Percentiles rank a stretch among this genome's conserved stretches.
Evolutionary conservation across 2,113 vertebrate genomes (phyloP).

Genomic region (Hippocampus abdominalis): DNA sequence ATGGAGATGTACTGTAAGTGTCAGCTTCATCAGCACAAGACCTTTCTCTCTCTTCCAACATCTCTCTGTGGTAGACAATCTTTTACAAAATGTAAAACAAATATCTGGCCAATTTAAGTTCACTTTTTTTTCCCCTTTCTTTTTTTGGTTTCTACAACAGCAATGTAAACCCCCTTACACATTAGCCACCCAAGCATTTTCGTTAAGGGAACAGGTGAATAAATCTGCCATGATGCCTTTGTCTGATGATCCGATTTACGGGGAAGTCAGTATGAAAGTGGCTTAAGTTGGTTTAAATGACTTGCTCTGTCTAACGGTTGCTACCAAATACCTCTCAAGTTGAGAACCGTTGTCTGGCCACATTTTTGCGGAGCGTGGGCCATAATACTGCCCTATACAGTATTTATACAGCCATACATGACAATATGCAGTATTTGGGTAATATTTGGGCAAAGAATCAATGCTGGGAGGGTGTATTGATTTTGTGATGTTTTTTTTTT

Average conservation of each 20-base stretch:
- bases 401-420: neutral
- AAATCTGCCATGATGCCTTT: neutral
- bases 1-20: conserved; percentile 4
- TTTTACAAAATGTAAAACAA: neutral
- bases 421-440: neutral
- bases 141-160: neutral
- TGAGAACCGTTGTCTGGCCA: neutral
- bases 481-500: too few species aligned
- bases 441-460: neutral
- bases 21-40: neutral
- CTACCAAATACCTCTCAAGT: neutral
- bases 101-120: neutral
- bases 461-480: too few species aligned
- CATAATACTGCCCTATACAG: neutral
- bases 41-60: neutral
- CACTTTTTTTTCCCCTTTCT: too few species aligned
- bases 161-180: too few species aligned
- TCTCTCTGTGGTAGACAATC: neutral
- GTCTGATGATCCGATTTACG: neutral
- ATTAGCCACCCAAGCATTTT: too few species aligned
- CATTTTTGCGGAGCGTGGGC: neutral
- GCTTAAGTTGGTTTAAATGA: neutral
- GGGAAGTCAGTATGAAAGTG: neutral
- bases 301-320: neutral
- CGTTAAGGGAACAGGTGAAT: neutral